Conservation (phyloP, 23 tunicate genomes). For the Styela plicata region DNA sequence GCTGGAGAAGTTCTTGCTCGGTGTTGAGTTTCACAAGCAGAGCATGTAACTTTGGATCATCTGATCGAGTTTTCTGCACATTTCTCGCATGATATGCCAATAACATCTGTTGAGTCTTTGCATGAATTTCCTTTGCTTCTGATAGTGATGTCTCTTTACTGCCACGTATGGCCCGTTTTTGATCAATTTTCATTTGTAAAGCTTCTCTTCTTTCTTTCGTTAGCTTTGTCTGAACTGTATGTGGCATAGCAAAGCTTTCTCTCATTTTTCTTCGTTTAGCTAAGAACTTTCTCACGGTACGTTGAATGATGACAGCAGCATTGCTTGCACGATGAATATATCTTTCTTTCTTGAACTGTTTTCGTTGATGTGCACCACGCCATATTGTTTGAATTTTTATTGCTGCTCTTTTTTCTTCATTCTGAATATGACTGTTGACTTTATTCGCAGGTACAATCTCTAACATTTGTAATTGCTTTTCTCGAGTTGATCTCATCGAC, state of each 20-base stretch:
- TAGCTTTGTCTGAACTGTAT: background rate
- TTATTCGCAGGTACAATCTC: constrained; percentile 70
- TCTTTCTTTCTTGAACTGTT: constrained; percentile 25
- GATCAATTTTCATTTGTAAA: constrained; percentile 29
- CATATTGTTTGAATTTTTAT: constrained; percentile 57
- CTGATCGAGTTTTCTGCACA: background rate
- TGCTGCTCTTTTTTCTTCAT: constrained; percentile 60
- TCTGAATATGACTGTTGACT: constrained; percentile 43
- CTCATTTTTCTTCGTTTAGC: background rate
- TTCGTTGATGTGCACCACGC: constrained; percentile 52
- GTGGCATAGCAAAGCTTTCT: background rate
- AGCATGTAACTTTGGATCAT: constrained; percentile 31
- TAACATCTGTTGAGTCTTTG: constrained; percentile 41
- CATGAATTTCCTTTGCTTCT: constrained; percentile 42
- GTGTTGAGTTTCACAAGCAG: constrained; percentile 56
- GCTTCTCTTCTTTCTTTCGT: constrained; percentile 32
- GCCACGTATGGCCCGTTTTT: constrained; percentile 50
- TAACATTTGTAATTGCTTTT: constrained; percentile 48
- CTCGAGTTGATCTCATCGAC: constrained; percentile 46
- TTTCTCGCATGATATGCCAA: constrained; percentile 13
- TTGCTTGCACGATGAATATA: constrained; percentile 2
- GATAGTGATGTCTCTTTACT: constrained; percentile 30
- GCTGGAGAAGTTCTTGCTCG: constrained; percentile 42
- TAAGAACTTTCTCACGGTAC: constrained; percentile 32
- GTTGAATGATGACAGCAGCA: constrained; percentile 61